Conservation (phyloP, 2,888 invertebrate species). For the Resseliella maxima region DNA sequence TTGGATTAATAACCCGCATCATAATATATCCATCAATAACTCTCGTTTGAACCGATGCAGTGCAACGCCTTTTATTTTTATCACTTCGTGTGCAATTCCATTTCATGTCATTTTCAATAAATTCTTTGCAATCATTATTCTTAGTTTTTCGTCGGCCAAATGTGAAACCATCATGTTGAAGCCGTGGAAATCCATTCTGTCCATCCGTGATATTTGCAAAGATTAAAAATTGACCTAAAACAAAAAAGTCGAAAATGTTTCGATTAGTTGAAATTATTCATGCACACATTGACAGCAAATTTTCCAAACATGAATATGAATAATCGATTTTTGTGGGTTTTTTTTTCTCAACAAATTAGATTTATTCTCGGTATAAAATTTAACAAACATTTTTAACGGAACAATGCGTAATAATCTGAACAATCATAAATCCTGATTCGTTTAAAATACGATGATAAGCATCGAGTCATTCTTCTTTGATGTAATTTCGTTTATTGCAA, state of each 20-base stretch:
- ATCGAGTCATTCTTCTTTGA: not conserved
- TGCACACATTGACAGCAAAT: too few species aligned
- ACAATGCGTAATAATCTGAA: too few species aligned
- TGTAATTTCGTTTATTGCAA: not conserved
- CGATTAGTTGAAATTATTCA: too few species aligned
- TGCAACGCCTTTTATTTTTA: not conserved
- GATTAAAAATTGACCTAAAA: not conserved
- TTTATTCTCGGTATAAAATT: too few species aligned
- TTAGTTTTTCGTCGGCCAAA: not conserved
- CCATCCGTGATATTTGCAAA: not conserved
- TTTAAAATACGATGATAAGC: too few species aligned
- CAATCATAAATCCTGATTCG: too few species aligned
- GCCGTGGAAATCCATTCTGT: too few species aligned
- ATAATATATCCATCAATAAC: not conserved
- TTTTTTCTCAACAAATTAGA: too few species aligned
- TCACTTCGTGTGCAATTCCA: constrained; percentile 3
- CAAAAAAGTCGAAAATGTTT: not conserved
- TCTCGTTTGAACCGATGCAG: not conserved
- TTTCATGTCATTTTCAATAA: not conserved
- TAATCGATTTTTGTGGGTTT: too few species aligned
- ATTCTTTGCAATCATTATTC: not conserved
- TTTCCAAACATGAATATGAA: too few species aligned
- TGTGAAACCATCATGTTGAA: too few species aligned
- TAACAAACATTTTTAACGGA: too few species aligned
- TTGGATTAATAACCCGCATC: not conserved